A percentile compares a stretch with the other conserved stretches of the same genome.
These are phyloP conservation scores for Dolichomitus sp. DNA, from an alignment of 2,888 invertebrate genomes.

Conservation along the genomic window DNA sequence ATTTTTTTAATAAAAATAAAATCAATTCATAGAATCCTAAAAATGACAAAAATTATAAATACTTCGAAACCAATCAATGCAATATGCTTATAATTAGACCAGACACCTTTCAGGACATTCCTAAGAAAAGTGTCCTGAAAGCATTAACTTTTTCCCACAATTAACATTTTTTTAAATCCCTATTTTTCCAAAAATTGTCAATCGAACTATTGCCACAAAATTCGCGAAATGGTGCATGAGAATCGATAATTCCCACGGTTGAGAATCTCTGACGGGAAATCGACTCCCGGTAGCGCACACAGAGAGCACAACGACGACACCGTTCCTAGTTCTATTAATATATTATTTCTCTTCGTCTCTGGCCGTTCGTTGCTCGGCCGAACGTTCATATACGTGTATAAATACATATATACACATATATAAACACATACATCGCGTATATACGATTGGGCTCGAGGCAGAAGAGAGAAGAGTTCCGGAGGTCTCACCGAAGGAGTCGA, in stretches of 20 bases:
- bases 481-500: constrained; percentile 62
- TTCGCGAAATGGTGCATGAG: background rate
- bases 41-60: background rate
- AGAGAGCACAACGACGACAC: constrained; percentile 51
- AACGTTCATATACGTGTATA: constrained; percentile 49
- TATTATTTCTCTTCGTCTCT: constrained; percentile 52
- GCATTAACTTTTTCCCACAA: no score
- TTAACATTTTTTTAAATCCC: no score
- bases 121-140: no score
- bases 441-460: constrained; percentile 8
- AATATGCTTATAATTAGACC: background rate
- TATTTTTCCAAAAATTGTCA: background rate
- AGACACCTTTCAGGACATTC: no score
- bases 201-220: background rate
- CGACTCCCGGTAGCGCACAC: constrained; percentile 45
- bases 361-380: constrained; percentile 49
- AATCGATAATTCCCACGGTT: constrained; percentile 64
- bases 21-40: background rate
- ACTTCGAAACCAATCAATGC: background rate
- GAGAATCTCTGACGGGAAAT: constrained; percentile 60
- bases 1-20: no score
- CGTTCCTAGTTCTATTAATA: constrained; percentile 66
- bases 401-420: background rate
- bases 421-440: background rate
- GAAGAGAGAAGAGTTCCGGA: constrained; percentile 36